Percentiles rank a stretch among this genome's conserved stretches.
phyloP scores from a whole-genome alignment of 2,113 vertebrate species.

The Atherinomorus stipes region DNA sequence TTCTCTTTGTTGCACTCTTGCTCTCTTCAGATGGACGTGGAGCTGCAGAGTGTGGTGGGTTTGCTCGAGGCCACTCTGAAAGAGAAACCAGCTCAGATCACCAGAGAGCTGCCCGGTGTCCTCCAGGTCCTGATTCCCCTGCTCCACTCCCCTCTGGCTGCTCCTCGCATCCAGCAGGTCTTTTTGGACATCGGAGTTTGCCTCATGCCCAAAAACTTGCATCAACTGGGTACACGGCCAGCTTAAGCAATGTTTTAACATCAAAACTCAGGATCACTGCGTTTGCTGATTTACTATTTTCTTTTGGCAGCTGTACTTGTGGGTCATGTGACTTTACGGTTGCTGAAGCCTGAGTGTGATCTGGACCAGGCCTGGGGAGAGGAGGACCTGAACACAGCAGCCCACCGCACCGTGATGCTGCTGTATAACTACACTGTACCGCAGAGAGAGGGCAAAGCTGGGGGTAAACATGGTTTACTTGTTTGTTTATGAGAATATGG shows the following conservation, averaged over 20 bases:
- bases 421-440: slow-evolving; percentile 88
- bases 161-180: slow-evolving; percentile 86
- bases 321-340: slow-evolving; percentile 92
- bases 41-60: slow-evolving; percentile 87
- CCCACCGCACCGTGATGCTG: slow-evolving; percentile 86
- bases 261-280: background rate
- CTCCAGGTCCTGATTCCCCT: slow-evolving; percentile 90
- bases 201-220: slow-evolving; percentile 90
- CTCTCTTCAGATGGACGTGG: slow-evolving; percentile 86
- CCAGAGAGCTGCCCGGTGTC: slow-evolving; percentile 89
- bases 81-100: slow-evolving; percentile 86
- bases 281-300: background rate
- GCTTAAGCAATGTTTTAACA: background rate
- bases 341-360: slow-evolving; percentile 93
- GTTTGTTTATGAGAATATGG: too few species aligned
- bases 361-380: slow-evolving; percentile 92
- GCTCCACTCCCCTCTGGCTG: slow-evolving; percentile 91
- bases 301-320: slow-evolving; percentile 86
- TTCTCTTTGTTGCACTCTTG: background rate
- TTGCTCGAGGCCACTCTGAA: slow-evolving; percentile 86
- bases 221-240: slow-evolving; percentile 84
- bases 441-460: slow-evolving; percentile 83
- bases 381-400: slow-evolving; percentile 89
- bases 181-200: slow-evolving; percentile 90
- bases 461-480: slow-evolving; percentile 67